A percentile compares a stretch with the other conserved stretches of the same genome.
Conservation (phyloP, 2,797 vertebrate genomes). For the Acridotheres tristis region DNA sequence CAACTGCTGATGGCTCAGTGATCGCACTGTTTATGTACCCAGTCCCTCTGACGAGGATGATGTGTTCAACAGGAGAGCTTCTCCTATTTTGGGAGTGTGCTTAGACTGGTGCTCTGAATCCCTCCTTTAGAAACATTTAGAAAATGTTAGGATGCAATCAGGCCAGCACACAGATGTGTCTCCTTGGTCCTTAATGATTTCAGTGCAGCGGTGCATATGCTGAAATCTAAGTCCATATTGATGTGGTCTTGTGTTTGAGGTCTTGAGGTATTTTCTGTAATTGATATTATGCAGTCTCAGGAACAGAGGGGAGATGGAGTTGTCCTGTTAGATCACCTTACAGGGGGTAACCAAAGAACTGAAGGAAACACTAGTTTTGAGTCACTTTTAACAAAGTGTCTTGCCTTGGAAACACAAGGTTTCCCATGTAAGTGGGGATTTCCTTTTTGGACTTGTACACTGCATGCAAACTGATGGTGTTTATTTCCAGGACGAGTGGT, state of each 20-base stretch:
- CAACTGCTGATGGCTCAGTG: constrained; percentile 21
- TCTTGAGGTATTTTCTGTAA: not conserved
- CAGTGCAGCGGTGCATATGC: not conserved
- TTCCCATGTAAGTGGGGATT: not conserved
- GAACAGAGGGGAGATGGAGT: not conserved
- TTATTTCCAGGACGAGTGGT: not conserved
- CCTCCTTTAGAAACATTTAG: not conserved
- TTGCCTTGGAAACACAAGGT: not conserved
- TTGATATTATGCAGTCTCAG: not conserved
- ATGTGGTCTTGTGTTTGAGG: not conserved
- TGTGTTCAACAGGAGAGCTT: constrained; percentile 29
- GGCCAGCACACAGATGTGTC: not conserved
- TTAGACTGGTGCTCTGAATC: not conserved
- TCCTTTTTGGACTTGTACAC: not conserved
- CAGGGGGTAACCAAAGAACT: not conserved
- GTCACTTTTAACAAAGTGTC: not conserved
- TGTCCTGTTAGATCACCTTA: not conserved
- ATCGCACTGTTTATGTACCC: constrained; percentile 19
- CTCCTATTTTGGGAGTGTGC: not conserved
- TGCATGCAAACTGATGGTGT: not conserved
- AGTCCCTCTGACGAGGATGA: not conserved
- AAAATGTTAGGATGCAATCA: not conserved
- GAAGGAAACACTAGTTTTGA: not conserved
- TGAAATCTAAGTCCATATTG: not conserved
- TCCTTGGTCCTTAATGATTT: not conserved